phyloP scores from a whole-genome alignment of 2,113 vertebrate species.

The Monopterus albus region DNA sequence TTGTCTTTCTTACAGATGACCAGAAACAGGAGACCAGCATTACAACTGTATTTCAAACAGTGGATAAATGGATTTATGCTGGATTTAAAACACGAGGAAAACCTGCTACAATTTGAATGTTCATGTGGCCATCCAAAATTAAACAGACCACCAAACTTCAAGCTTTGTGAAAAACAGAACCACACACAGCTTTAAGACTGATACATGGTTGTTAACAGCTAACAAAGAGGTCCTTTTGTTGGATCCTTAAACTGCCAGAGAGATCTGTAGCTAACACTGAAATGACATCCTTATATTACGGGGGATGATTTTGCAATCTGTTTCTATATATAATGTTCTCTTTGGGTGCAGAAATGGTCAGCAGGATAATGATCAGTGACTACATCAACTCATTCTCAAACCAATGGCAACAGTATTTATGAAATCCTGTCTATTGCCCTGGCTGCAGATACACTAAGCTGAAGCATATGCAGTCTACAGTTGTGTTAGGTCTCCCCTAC shows the following conservation, averaged over 20 bases:
- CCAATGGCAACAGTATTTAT: neutral
- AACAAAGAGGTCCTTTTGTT: no score
- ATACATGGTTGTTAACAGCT: no score
- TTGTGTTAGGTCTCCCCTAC: slow-evolving; percentile 46
- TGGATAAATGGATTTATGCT: neutral
- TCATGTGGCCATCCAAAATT: neutral
- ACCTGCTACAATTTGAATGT: neutral
- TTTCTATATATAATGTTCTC: no score
- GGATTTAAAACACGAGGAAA: neutral
- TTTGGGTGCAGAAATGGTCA: neutral
- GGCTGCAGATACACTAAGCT: neutral
- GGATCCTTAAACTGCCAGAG: no score
- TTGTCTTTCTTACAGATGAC: neutral
- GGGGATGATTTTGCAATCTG: no score
- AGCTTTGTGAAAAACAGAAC: neutral
- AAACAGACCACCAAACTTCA: neutral
- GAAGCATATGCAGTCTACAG: neutral
- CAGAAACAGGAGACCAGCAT: neutral
- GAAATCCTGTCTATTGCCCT: neutral
- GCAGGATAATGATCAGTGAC: neutral
- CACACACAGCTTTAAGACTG: no score
- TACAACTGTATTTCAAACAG: slow-evolving; percentile 3
- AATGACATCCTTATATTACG: no score
- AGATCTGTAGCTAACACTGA: neutral
- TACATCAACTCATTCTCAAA: neutral